phyloP scores from a whole-genome alignment of 2,797 vertebrate species.

The Poecilia velifera region DNA sequence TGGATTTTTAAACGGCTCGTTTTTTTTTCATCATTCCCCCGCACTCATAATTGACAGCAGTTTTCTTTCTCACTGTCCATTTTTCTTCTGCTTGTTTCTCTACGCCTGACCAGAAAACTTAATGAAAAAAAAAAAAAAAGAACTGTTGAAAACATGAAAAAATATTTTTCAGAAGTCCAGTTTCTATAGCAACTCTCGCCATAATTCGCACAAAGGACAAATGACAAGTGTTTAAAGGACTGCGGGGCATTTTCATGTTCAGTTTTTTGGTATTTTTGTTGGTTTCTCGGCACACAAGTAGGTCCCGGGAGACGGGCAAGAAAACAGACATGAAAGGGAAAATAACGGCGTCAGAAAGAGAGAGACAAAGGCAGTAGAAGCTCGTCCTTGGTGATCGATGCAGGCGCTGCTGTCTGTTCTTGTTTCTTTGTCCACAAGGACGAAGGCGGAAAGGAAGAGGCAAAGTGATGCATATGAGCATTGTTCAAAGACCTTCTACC shows the following conservation, averaged over 20 bases:
- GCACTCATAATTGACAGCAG: conserved; percentile 62
- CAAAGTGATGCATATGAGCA: conserved; percentile 43
- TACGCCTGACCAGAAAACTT: conserved; percentile 51
- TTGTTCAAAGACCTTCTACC: conserved; percentile 12
- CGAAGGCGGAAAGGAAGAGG: conserved; percentile 55
- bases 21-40: conserved; percentile 65
- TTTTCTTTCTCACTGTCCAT: conserved; percentile 45
- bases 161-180: conserved; percentile 18
- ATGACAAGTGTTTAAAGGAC: conserved; percentile 79
- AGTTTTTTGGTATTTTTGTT: conserved; percentile 35
- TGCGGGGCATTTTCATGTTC: conserved; percentile 73
- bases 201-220: conserved; percentile 75
- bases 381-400: conserved; percentile 77
- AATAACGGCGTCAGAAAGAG: conserved; percentile 52
- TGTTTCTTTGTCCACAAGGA: conserved; percentile 72
- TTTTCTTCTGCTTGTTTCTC: conserved; percentile 34
- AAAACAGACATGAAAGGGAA: conserved; percentile 71
- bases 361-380: conserved; percentile 49
- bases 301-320: conserved; percentile 65
- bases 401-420: conserved; percentile 65
- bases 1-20: conserved; percentile 70
- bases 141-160: conserved; percentile 29
- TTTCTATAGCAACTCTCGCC: conserved; percentile 74
- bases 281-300: conserved; percentile 58
- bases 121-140: conserved; percentile 64